phyloP scores from a whole-genome alignment of 2,888 invertebrate species.

The Lydus trimaculatus region DNA sequence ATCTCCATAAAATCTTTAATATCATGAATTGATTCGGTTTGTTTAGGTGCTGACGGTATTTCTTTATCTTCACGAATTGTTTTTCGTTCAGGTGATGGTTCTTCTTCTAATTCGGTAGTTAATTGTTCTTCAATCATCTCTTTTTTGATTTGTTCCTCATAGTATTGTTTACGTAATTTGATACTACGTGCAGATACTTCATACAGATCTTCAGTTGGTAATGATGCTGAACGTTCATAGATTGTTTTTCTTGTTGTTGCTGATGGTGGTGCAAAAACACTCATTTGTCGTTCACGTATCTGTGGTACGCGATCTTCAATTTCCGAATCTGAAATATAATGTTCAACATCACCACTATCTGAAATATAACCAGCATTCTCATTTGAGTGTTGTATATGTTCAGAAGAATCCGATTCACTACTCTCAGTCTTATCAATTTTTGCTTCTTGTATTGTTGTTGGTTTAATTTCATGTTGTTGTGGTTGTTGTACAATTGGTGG shows the following conservation, averaged over 20 bases:
- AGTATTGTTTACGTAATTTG: slow-evolving; percentile 65
- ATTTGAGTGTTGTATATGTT: slow-evolving; percentile 48
- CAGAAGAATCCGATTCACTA: slow-evolving; percentile 53
- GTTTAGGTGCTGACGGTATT: slow-evolving; percentile 27
- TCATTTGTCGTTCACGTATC: slow-evolving; percentile 59
- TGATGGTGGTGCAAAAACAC: slow-evolving; percentile 56
- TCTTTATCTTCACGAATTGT: slow-evolving; percentile 42
- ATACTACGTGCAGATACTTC: slow-evolving; percentile 66
- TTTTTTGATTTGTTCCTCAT: slow-evolving; percentile 68
- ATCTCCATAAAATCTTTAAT: slow-evolving; percentile 40
- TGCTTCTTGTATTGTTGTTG: slow-evolving; percentile 23
- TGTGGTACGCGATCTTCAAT: slow-evolving; percentile 60
- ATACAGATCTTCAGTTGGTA: slow-evolving; percentile 62
- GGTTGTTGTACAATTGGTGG: slow-evolving; percentile 47
- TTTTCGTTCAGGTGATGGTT: slow-evolving; percentile 62
- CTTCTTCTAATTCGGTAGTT: slow-evolving; percentile 61
- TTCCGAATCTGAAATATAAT: slow-evolving; percentile 59
- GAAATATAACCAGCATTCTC: slow-evolving; percentile 59
- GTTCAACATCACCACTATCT: slow-evolving; percentile 59
- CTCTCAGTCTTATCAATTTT: slow-evolving; percentile 51
- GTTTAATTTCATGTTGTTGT: slow-evolving; percentile 33
- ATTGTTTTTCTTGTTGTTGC: slow-evolving; percentile 54
- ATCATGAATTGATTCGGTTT: slow-evolving; percentile 33
- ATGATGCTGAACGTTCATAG: slow-evolving; percentile 62
- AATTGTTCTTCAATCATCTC: slow-evolving; percentile 66